A percentile compares a stretch with the other conserved stretches of the same genome.
These are phyloP conservation scores for Tortricodes alternella DNA, from an alignment of 2,888 invertebrate genomes.

Conservation along the genomic window DNA sequence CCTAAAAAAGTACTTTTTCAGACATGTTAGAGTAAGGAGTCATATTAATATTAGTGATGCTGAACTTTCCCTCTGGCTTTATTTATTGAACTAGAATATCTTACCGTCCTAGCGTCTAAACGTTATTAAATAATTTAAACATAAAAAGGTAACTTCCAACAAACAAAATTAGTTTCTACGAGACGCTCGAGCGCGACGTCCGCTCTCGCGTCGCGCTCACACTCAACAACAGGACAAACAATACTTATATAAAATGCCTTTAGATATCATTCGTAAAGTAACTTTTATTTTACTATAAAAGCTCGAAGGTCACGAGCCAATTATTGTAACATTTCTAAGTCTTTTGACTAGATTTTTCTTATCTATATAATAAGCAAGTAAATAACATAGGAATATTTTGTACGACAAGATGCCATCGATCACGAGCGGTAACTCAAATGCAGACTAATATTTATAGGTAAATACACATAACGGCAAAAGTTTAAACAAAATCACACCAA, in stretches of 20 bases:
- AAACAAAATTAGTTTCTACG: conserved; percentile 37
- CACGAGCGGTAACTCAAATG: conserved; percentile 83
- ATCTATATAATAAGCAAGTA: conserved; percentile 78
- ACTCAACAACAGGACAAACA: conserved; percentile 51
- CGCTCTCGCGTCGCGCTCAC: conserved; percentile 23
- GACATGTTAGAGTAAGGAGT: conserved; percentile 70
- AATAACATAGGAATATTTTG: conserved; percentile 82
- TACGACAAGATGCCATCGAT: conserved; percentile 83
- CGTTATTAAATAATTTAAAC: conserved; percentile 73
- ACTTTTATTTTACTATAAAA: conserved; percentile 65
- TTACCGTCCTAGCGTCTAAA: conserved; percentile 72
- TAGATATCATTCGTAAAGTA: conserved; percentile 48
- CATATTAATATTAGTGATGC: conserved; percentile 58
- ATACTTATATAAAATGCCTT: conserved; percentile 65
- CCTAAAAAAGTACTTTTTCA: conserved; percentile 77
- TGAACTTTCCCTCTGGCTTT: conserved; percentile 77
- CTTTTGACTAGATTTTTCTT: conserved; percentile 82
- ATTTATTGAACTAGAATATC: conserved; percentile 69
- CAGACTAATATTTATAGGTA: conserved; percentile 70
- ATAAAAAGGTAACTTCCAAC: conserved; percentile 81
- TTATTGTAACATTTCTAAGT: conserved; percentile 78
- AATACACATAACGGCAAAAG: conserved; percentile 61
- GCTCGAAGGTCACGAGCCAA: conserved; percentile 72
- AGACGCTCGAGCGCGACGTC: conserved; percentile 11
- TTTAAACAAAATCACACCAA: conserved; percentile 77